phyloP scores from a whole-genome alignment of 1,140 invertebrate species.

The Drosophila virilis region DNA sequence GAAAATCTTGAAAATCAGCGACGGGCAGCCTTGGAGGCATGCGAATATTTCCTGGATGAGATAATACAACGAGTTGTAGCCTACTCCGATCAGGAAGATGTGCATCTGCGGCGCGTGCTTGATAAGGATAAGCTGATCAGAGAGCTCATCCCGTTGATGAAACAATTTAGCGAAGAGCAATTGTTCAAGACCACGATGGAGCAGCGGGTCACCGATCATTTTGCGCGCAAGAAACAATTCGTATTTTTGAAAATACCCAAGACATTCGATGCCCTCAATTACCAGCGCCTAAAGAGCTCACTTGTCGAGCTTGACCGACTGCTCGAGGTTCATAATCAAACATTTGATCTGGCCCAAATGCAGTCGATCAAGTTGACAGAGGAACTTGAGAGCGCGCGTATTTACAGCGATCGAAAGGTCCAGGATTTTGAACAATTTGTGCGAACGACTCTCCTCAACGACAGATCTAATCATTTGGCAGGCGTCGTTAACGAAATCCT shows the following conservation, averaged over 20 bases:
- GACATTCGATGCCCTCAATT: not conserved
- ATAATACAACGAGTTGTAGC: slow-evolving; percentile 4
- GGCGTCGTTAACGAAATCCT: not conserved
- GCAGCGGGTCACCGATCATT: not conserved
- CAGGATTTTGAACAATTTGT: slow-evolving; percentile 10
- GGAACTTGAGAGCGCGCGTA: not conserved
- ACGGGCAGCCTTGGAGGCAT: not conserved
- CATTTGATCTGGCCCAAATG: not conserved
- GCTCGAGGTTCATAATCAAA: not conserved
- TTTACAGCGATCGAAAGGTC: not conserved
- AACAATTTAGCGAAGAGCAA: not conserved
- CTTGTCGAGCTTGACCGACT: slow-evolving; percentile 21
- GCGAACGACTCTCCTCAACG: slow-evolving; percentile 10
- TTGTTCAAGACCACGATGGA: not conserved
- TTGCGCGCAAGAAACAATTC: not conserved
- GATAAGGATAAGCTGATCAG: slow-evolving; percentile 31
- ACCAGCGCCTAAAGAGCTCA: not conserved
- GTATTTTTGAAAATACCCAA: not conserved
- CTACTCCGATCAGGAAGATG: not conserved
- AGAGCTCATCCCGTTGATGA: not conserved
- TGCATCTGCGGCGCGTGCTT: not conserved
- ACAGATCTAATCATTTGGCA: slow-evolving; percentile 2
- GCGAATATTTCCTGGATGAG: not conserved
- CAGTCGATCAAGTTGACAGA: not conserved
- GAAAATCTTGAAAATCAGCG: too few species aligned